Evolutionary conservation across 2,113 vertebrate genomes (phyloP), one percentile per base, ranked within the genome.

Genomic region (Columba janthina): DNA sequence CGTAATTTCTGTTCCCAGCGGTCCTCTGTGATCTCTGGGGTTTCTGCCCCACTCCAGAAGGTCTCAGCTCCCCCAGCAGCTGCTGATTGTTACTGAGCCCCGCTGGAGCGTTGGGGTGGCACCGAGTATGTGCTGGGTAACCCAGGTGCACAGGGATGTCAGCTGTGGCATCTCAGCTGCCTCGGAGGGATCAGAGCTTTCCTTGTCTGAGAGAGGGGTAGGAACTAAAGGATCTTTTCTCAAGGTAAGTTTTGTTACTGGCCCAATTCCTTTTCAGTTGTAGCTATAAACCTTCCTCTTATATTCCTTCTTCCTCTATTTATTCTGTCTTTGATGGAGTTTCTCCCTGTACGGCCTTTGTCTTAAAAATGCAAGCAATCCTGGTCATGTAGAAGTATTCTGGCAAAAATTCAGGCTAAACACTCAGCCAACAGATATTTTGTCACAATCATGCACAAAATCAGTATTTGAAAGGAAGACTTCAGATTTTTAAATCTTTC

Each of bases 221-320:
- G 90, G 60, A 86, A 15, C 82, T 24, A 51, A 94, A 26, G 1
- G 1, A 4, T 65, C 67, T 89, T 7, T 7, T 77, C 72, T 90
- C 18, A 77, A 97, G 96, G 95, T 96, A 96, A 97, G 95, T 97
- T 80, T 54, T 92, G 31, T 62, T 92, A 67, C 57, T 72, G 69
- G 69, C 42, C 54, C 36, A 13, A 62, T 64, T 65, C 32, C 34
- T 83, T 74, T 85, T 76, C 60, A 28, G 24, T 48, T 57, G n/a
- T 26, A 92, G 72, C 83, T 67, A 69, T 34, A 36, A 53, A 72
- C 11, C 10, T 78, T 5, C 17, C 31, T 61, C 61, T 78, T 89
- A 3, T 1, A 3, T 81, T 82, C 24, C 19, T 88, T 15, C 40
- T 76, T 44, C 28, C 11, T 4, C n/a, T 25, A 10, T 51, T 93